phyloP scores from a whole-genome alignment of 2,113 vertebrate genomes.

The Gorsachius goisagi region DNA sequence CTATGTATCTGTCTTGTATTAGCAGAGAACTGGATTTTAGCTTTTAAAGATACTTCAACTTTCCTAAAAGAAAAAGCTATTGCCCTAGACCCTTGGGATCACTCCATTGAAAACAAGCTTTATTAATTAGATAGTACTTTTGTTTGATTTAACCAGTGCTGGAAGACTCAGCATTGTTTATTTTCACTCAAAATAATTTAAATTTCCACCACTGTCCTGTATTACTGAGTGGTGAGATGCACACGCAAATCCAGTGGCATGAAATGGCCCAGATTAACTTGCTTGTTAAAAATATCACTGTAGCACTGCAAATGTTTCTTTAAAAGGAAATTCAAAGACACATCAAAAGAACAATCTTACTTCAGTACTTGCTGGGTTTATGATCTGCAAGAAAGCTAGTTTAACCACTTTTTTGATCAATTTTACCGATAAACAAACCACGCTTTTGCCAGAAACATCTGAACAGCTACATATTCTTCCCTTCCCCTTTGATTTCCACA shows the following conservation, averaged over 20 bases:
- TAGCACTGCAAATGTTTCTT: background rate
- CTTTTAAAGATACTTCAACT: background rate
- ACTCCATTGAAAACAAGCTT: background rate
- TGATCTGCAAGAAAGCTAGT: background rate
- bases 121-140: background rate
- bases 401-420: conserved; percentile 4
- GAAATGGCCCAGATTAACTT: background rate
- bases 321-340: background rate
- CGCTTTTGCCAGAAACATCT: background rate
- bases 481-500: background rate
- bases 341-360: background rate
- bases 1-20: background rate
- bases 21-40: background rate
- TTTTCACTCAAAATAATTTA: background rate
- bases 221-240: background rate
- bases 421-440: conserved; percentile 14
- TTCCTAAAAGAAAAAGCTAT: background rate
- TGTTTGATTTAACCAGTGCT: background rate
- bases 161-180: background rate
- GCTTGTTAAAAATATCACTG: background rate
- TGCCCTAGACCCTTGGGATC: background rate
- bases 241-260: background rate
- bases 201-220: background rate
- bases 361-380: background rate
- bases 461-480: background rate